Evolutionary conservation across 92 coral and sea anemone genomes (phyloP).

Genomic region (Galaxea fascicularis): DNA sequence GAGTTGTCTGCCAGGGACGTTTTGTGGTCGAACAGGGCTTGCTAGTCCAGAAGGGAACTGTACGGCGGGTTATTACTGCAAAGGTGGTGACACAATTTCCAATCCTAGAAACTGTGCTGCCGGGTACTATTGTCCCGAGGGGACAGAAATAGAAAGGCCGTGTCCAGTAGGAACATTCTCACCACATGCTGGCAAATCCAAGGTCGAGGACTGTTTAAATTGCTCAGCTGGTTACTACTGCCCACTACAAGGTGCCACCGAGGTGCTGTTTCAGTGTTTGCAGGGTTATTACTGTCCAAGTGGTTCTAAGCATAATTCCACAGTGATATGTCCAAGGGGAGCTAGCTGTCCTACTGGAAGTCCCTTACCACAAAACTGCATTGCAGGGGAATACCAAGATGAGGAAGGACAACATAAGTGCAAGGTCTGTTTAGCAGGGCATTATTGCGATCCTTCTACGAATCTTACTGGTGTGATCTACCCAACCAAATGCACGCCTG

Average conservation of each 20-base stretch:
- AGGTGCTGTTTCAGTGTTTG: conserved; percentile 90
- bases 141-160: conserved; percentile 81
- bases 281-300: conserved; percentile 99
- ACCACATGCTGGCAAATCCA: conserved; percentile 81
- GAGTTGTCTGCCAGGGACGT: conserved; percentile 86
- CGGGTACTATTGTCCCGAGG: conserved; percentile 93
- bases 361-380: conserved; percentile 76
- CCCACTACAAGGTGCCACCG: conserved; percentile 83
- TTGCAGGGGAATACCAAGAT: conserved; percentile 92
- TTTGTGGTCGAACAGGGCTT: conserved; percentile 83
- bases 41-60: conserved; percentile 86
- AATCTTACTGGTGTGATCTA: conserved; percentile 79
- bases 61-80: conserved; percentile 91
- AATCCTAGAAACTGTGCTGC: conserved; percentile 83
- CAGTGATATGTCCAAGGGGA: conserved; percentile 88
- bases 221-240: conserved; percentile 96
- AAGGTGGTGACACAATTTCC: conserved; percentile 73
- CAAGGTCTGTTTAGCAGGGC: conserved; percentile 81
- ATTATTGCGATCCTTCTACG: conserved; percentile 82
- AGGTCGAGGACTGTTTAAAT: conserved; percentile 82
- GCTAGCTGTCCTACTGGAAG: conserved; percentile 88
- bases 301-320: conserved; percentile 88
- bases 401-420: conserved; percentile 87
- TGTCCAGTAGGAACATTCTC: conserved; percentile 95
- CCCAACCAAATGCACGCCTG: conserved; percentile 92